Percentiles rank a stretch among this genome's conserved stretches.
Evolutionary conservation across 2,888 invertebrate species (phyloP).

Genomic region (Ectemnius cavifrons): DNA sequence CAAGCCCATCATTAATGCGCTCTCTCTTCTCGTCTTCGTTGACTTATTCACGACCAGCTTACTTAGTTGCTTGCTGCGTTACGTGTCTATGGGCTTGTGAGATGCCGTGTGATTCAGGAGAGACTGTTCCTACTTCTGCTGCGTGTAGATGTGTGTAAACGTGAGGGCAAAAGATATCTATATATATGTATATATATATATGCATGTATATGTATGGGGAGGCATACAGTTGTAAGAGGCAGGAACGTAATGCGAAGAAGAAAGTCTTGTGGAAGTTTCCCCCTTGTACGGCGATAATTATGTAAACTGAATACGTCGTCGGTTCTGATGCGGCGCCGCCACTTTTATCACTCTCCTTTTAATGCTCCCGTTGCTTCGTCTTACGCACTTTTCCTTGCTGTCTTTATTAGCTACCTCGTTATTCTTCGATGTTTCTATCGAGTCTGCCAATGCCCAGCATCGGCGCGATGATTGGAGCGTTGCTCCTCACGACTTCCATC

Average conservation of each 20-base stretch:
- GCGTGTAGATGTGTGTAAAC: neutral
- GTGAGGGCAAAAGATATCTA: too few relatives aligned
- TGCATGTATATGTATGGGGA: slow-evolving; percentile 18
- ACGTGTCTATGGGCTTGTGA: too few relatives aligned
- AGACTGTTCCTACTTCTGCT: neutral
- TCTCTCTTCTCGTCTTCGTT: too few relatives aligned
- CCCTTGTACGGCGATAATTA: slow-evolving; percentile 62
- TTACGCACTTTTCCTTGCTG: neutral
- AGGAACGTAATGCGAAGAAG: slow-evolving; percentile 45
- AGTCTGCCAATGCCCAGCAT: slow-evolving; percentile 36
- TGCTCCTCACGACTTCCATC: neutral
- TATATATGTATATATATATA: slow-evolving; percentile 3
- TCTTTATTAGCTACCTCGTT: neutral
- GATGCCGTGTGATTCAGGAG: too few relatives aligned
- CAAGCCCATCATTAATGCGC: too few relatives aligned
- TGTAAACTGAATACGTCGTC: slow-evolving; percentile 51
- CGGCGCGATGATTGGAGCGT: slow-evolving; percentile 12
- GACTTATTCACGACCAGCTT: too few relatives aligned
- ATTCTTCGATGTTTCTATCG: neutral
- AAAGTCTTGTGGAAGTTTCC: slow-evolving; percentile 65
- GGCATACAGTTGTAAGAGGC: slow-evolving; percentile 39
- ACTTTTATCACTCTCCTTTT: slow-evolving; percentile 11
- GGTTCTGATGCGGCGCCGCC: slow-evolving; percentile 38
- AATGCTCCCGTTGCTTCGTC: slow-evolving; percentile 7
- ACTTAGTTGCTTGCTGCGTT: too few relatives aligned